Evolutionary conservation across 2,113 vertebrate species (phyloP), one percentile per base, ranked within the genome.

Genomic region (Entomyzon cyanotis): DNA sequence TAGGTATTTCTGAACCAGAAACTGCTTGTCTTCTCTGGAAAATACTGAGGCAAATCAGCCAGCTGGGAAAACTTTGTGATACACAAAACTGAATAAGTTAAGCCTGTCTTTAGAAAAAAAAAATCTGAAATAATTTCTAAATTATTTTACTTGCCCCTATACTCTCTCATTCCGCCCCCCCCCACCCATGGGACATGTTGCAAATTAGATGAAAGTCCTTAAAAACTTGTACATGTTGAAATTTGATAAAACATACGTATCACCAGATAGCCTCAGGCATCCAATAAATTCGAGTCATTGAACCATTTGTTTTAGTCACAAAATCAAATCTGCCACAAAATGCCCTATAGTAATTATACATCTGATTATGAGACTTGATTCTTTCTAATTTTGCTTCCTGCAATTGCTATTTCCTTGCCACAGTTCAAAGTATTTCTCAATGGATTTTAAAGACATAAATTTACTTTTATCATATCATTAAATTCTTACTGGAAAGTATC

Each of bases 111-210:
- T 52, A n/a, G 37, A 44, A 31, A 74, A 81, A 37, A 35, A 27
- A 17, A 19, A 59, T 19, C 3, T 37, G 42, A 50, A 82, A 82
- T 56, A 65, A 23, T n/a, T 82, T 67, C 3, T 0, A 65, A 85
- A 58, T 67, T 70, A 30, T 65, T 70, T 91, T 49, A 11, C 9
- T 85, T 78, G 3, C 3, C 28, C 17, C 5, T 49, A 20, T 50
- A 11, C 3, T 9, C 5, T 44, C 10, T 52, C 5, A 20, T 47
- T 58, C 62, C 37, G 23, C 33, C 0, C 39, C 35, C 28, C 0
- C 2, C 33, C 20, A 21, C 8, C 41, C 47, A 47, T 47, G 10
- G 13, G 35, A 27, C 15, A 11, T 24, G 4, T 31, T 85, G 13
- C 60, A 87, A 84, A n/a, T 35, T 24, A 22, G 11, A 62, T 55